Evolutionary conservation across 2,113 vertebrate species (phyloP), one percentile per base, ranked within the genome.

Genomic region (Piaya cayana): DNA sequence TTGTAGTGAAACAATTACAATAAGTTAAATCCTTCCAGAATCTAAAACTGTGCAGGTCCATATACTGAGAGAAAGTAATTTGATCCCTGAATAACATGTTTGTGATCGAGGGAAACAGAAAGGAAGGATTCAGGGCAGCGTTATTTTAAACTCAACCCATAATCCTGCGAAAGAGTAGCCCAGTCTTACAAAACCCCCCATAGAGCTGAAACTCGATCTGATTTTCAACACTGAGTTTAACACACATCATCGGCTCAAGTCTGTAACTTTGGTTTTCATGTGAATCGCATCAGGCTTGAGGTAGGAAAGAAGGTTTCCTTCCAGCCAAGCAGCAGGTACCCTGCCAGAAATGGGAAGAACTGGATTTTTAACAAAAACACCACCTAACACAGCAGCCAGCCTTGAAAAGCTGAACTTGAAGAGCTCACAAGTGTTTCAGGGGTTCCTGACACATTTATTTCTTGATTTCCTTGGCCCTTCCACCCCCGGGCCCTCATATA

Each of bases 291-390:
- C 20, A 23, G 59, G 43, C 47, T n/a, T 55, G 22, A 59, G 56
- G 6, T 49, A 45, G 34, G 74, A 39, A 16, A 75, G n/a, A 71
- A 63, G 14, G 4, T 11, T 76, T 52, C 64, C 42, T 39, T 34
- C 11, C 5, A 67, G 32, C 49, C 69, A 69, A 81, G 55, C 21
- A 39, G n/a, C 10, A 62, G 8, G 30, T 29, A 29, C 22, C 7
- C 3, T 12, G 8, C 8, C 21, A 53, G 39, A 25, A 74, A 60
- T 0, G 2, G 25, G 9, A 53, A 88, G 50, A 75, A 20, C 0
- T 10, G 29, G 7, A 25, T 58, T 82, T 93, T 82, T 26, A 43
- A 74, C 65, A 6, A 25, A 69, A 82, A 6, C 36, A 36, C 25
- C 45, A 56, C 49, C 39, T 32, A 37, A 29, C 52, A 25, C 45